Percentiles rank a stretch among this genome's conserved stretches.
phyloP scores from a whole-genome alignment of 2,797 vertebrate species.

The Craterocephalus amniculus region DNA sequence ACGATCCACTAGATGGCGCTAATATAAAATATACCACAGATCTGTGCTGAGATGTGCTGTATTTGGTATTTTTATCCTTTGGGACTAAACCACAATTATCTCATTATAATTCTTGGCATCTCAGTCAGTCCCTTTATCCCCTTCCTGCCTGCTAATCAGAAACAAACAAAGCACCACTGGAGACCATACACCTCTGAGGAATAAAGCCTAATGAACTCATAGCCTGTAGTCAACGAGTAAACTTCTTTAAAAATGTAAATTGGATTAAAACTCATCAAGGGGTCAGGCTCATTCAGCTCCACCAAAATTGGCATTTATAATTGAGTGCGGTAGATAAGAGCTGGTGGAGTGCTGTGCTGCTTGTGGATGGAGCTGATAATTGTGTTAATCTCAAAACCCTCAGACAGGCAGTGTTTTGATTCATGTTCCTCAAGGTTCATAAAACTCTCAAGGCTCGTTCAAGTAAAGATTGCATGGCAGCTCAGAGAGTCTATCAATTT shows the following conservation, averaged over 20 bases:
- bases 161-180: conserved; percentile 34
- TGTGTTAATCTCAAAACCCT: conserved; percentile 49
- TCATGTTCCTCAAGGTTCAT: conserved; percentile 43
- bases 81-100: conserved; percentile 20
- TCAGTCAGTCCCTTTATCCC: conserved; percentile 10
- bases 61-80: conserved; percentile 25
- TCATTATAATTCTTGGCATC: conserved; percentile 34
- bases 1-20: conserved; percentile 44
- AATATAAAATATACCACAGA: not conserved
- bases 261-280: conserved; percentile 29
- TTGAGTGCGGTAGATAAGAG: conserved; percentile 56
- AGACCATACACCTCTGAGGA: conserved; percentile 1
- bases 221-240: not conserved
- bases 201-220: conserved; percentile 7
- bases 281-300: conserved; percentile 33
- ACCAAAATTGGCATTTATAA: conserved; percentile 52
- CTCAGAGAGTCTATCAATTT: conserved; percentile 36
- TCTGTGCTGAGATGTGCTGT: not conserved
- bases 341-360: conserved; percentile 30
- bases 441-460: conserved; percentile 10
- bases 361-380: conserved; percentile 58
- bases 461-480: conserved; percentile 24
- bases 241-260: conserved; percentile 37
- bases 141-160: conserved; percentile 7
- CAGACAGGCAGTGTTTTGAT: conserved; percentile 28